phyloP scores from a whole-genome alignment of 2,113 vertebrate genomes.

The Trachemys scripta region DNA sequence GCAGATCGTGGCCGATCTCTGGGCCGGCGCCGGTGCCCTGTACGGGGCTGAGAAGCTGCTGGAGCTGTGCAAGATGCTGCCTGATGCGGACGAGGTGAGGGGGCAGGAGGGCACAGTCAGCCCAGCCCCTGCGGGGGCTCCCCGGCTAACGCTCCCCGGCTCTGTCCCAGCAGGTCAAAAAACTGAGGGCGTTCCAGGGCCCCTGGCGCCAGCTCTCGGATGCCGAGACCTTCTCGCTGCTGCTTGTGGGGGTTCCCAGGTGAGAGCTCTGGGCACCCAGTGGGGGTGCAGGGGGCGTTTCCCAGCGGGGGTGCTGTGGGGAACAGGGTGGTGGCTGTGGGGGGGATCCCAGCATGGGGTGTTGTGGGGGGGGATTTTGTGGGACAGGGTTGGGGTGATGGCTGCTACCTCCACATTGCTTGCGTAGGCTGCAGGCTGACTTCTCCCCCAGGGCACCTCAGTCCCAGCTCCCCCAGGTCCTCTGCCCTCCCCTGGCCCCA shows the following conservation, averaged over 20 bases:
- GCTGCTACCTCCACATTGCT: too few relatives aligned
- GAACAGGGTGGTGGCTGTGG: too few relatives aligned
- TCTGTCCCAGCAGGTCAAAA: slow-evolving; percentile 71
- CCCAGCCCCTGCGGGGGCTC: fast-evolving
- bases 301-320: too few relatives aligned
- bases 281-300: too few relatives aligned
- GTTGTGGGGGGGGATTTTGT: too few relatives aligned
- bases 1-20: slow-evolving; percentile 79
- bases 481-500: too few relatives aligned
- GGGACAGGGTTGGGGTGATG: too few relatives aligned
- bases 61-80: slow-evolving; percentile 83
- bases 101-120: not conserved
- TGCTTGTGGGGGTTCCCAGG: slow-evolving; percentile 81
- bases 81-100: slow-evolving; percentile 83
- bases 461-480: too few relatives aligned
- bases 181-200: slow-evolving; percentile 78
- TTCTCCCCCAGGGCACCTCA: too few relatives aligned
- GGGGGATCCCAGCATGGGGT: too few relatives aligned
- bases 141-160: not conserved
- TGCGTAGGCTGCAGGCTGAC: too few relatives aligned
- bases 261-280: slow-evolving; percentile 35
- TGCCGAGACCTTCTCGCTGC: slow-evolving; percentile 83
- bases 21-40: slow-evolving; percentile 56
- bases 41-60: slow-evolving; percentile 82
- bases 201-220: slow-evolving; percentile 72